Percentiles rank a stretch among this genome's conserved stretches.
These are phyloP conservation scores for Zalophus californianus DNA, from an alignment of 2,797 vertebrate genomes.

Conservation along the genomic window DNA sequence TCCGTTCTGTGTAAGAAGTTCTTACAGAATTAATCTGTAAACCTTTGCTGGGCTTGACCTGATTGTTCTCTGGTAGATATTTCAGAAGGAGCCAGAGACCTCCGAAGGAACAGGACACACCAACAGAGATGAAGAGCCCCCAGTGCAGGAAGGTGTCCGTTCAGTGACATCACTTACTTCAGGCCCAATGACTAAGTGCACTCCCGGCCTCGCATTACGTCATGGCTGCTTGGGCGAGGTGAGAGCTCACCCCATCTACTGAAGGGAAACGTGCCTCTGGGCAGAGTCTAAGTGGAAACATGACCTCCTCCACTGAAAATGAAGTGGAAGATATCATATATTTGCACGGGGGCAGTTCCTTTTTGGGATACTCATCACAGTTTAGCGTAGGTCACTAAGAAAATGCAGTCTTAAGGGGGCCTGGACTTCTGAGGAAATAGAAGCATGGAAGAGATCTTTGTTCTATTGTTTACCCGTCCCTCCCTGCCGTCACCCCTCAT, in stretches of 20 bases:
- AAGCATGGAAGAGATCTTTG: not conserved
- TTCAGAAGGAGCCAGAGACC: slow-evolving; percentile 8
- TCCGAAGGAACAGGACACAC: not conserved
- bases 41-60: not conserved
- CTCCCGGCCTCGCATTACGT: not conserved
- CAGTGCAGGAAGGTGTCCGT: not conserved
- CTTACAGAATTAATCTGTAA: not conserved
- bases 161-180: not conserved
- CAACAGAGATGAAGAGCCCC: not conserved
- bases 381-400: not conserved
- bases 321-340: not conserved
- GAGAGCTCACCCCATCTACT: not conserved
- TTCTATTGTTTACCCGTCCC: rapidly evolving
- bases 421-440: not conserved
- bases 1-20: not conserved
- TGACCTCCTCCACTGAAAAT: not conserved
- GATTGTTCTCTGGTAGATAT: not conserved
- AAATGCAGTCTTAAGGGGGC: not conserved
- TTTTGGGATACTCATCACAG: not conserved
- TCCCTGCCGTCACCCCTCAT: not conserved
- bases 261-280: not conserved
- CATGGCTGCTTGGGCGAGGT: not conserved
- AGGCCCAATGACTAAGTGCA: not conserved
- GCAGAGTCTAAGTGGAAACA: not conserved
- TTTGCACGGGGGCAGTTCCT: not conserved